Percentiles rank a stretch among this genome's conserved stretches.
phyloP scores from a whole-genome alignment of 1,140 invertebrate genomes.

The Eulimnadia texana region DNA sequence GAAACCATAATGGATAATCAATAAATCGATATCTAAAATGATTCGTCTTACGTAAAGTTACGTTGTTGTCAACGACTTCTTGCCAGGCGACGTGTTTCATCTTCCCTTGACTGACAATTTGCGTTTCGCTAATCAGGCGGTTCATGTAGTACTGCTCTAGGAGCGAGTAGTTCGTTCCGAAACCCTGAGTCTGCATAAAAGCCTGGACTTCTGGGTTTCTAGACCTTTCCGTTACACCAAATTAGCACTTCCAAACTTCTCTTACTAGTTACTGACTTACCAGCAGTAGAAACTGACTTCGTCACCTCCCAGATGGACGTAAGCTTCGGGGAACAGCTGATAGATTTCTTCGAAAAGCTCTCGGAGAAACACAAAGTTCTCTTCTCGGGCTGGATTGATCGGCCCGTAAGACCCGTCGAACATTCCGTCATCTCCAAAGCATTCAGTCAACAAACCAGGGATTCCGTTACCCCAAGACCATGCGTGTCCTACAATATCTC shows the following conservation, averaged over 20 bases:
- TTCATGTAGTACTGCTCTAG: conserved; percentile 55
- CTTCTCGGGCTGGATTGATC: conserved; percentile 50
- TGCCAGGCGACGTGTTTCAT: conserved; percentile 69
- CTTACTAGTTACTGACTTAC: conserved; percentile 31
- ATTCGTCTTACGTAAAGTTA: neutral
- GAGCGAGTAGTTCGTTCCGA: conserved; percentile 37
- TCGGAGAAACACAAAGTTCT: conserved; percentile 48
- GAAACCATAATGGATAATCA: no score
- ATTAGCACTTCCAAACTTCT: neutral
- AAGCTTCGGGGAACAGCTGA: conserved; percentile 54
- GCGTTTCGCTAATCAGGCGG: conserved; percentile 35
- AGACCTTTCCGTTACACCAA: conserved; percentile 35
- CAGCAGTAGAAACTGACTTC: conserved; percentile 79
- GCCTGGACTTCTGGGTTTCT: conserved; percentile 52
- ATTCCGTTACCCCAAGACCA: conserved; percentile 62
- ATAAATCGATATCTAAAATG: no score
- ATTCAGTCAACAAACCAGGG: conserved; percentile 55
- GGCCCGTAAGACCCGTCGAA: conserved; percentile 47
- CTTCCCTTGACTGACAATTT: neutral
- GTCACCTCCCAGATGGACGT: conserved; percentile 77
- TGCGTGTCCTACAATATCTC: conserved; percentile 48
- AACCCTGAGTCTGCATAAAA: conserved; percentile 50
- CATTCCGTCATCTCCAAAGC: conserved; percentile 37
- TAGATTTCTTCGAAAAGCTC: conserved; percentile 53
- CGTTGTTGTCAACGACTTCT: conserved; percentile 34